Base-by-base conservation (phyloP, 2,113 vertebrate species). In the Calidris pugnax region DNA sequence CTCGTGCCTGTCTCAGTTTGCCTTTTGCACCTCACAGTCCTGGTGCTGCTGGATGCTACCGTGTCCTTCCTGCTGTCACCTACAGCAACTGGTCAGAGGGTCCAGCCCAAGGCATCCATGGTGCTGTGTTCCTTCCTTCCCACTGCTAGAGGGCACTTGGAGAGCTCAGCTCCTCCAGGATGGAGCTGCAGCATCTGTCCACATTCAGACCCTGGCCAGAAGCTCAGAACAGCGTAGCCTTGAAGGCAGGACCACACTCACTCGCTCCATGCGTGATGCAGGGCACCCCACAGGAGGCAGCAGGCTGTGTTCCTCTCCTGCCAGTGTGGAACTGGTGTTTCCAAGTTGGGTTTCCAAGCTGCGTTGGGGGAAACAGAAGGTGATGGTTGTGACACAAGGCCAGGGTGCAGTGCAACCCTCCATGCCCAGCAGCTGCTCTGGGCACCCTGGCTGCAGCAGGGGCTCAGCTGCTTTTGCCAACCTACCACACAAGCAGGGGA, bases 1-100 rank as follows among this genome's bases (percentile, higher is more conserved):
- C 62, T 91, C 8, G 5, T 60, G 82, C 20, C 35, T 74, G 30
- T 75, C 39, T 27, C 76, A 59, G 59, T 69, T 83, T 73, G 39
- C 85, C 60, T 82, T 83, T 60, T 72, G 39, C n/a, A 48, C 33
- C 35, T 78, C 39, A 6, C 48, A 83, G 57, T 55, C 39, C 78
- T 79, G 78, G 73, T 95, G 89, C 68, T 37, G 5, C 67, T 63
- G 86, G 59, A 73, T 90, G 79, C 75, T 96, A 59, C 51, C 68
- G 57, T 10, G 41, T 27, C 62, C 80, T 72, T 72, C 71, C 66
- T 7, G 11, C 64, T 55, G 28, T n/a, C 32, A 10, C 79, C 86
- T 39, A 30, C n/a, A 62, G 72, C 64, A 55, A 73, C 26, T 0
- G 1, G 30, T 51, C 75, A 53, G 67, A n/a, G 35, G 5, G 30